phyloP scores from a whole-genome alignment of 2,797 vertebrate genomes.

The Hemibagrus guttatus region DNA sequence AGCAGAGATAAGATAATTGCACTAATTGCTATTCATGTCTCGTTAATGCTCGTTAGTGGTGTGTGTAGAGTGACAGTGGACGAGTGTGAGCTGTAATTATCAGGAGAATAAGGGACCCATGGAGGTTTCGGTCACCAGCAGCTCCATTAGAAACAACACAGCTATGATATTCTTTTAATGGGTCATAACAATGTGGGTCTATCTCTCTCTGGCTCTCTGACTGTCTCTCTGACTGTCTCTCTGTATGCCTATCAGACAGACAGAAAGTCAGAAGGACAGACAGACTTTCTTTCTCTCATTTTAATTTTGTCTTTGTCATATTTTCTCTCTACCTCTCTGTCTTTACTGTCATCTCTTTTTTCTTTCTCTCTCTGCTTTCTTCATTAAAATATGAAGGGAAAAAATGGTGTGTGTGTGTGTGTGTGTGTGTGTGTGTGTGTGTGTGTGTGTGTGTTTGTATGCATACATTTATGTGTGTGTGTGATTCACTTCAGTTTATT shows the following conservation, averaged over 20 bases:
- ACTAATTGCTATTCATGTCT: conserved; percentile 62
- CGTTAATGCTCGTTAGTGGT: conserved; percentile 49
- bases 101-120: conserved; percentile 51
- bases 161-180: conserved; percentile 50
- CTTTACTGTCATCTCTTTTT: background rate
- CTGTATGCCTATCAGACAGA: background rate
- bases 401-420: conserved; percentile 32
- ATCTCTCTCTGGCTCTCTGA: background rate
- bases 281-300: background rate
- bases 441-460: conserved; percentile 36
- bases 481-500: background rate
- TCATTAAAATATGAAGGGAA: background rate
- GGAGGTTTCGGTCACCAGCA: conserved; percentile 46
- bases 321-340: background rate
- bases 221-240: background rate
- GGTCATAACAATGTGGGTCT: conserved; percentile 26
- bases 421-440: background rate
- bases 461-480: too few species aligned
- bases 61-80: conserved; percentile 54
- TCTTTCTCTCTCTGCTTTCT: background rate
- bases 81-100: conserved; percentile 62
- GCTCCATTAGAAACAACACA: conserved; percentile 47
- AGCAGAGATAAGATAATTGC: conserved; percentile 63
- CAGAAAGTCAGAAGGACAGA: background rate
- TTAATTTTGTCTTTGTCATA: background rate